Percentiles rank a stretch among this genome's conserved stretches.
phyloP scores from a whole-genome alignment of 1,140 invertebrate species.

The Heliconius hewitsoni region DNA sequence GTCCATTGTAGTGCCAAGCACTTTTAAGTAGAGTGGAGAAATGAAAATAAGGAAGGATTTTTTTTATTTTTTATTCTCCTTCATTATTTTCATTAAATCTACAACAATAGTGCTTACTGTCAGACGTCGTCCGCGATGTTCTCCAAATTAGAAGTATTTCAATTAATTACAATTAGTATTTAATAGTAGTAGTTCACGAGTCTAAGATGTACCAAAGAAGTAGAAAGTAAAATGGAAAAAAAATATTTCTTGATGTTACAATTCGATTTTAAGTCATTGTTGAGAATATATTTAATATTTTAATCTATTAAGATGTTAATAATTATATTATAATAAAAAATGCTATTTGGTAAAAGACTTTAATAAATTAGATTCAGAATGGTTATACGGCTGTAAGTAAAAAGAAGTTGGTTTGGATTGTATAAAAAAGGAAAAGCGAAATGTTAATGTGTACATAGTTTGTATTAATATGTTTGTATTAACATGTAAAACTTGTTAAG shows the following conservation, averaged over 20 bases:
- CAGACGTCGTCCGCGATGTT: too few species aligned
- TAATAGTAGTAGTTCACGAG: background rate
- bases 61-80: too few species aligned
- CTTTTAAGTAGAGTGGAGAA: too few species aligned
- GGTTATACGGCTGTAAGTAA: background rate
- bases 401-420: background rate
- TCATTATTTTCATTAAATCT: too few species aligned
- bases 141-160: too few species aligned
- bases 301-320: background rate
- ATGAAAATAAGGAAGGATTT: too few species aligned
- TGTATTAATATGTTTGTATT: too few species aligned
- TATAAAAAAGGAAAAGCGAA: background rate
- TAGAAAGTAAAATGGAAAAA: background rate
- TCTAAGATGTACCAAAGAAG: background rate
- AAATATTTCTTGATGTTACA: background rate
- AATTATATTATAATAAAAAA: background rate
- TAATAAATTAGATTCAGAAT: slow-evolving; percentile 1
- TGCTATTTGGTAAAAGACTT: background rate
- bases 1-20: too few species aligned
- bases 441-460: too few species aligned
- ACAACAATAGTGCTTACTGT: background rate
- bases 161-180: background rate
- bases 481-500: too few species aligned
- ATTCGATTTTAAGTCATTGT: background rate
- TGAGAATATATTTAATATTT: too few species aligned